Conservation (phyloP, 1,140 invertebrate genomes). For the Lordiphosa clarofinis region DNA sequence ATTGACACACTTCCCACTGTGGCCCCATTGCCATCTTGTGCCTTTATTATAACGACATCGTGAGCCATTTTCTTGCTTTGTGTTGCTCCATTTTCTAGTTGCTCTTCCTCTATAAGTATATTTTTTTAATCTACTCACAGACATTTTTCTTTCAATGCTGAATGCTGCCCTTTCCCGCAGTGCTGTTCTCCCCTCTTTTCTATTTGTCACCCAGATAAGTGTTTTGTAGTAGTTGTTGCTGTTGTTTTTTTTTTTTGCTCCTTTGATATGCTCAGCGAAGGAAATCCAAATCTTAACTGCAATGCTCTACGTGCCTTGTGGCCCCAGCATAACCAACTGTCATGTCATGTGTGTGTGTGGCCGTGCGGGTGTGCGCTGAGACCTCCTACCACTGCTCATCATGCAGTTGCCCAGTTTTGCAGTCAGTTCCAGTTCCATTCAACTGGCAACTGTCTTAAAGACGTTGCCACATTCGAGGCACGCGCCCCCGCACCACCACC, state of each 20-base stretch:
- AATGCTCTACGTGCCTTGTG: slow-evolving; percentile 70
- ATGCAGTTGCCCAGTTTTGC: slow-evolving; percentile 27
- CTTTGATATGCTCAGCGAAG: slow-evolving; percentile 54
- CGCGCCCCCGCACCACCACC: background rate
- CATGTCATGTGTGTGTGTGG: slow-evolving; percentile 51
- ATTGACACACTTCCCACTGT: slow-evolving; percentile 12
- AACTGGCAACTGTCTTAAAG: slow-evolving; percentile 71
- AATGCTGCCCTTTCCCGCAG: slow-evolving; percentile 9
- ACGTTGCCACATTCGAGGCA: slow-evolving; percentile 18
- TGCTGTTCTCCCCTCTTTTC: slow-evolving; percentile 32
- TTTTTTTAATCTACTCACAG: slow-evolving; percentile 68
- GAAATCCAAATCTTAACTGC: slow-evolving; percentile 75
- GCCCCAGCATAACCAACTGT: slow-evolving; percentile 58
- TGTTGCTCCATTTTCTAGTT: slow-evolving; percentile 51
- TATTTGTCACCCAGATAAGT: slow-evolving; percentile 76
- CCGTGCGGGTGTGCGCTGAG: slow-evolving; percentile 7
- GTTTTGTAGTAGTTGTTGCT: slow-evolving; percentile 74
- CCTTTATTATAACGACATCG: slow-evolving; percentile 66
- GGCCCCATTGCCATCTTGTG: slow-evolving; percentile 22
- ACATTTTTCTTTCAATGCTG: slow-evolving; percentile 71
- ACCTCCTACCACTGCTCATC: background rate
- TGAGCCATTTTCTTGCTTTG: slow-evolving; percentile 66
- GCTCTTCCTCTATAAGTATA: slow-evolving; percentile 12
- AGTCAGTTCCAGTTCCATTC: slow-evolving; percentile 51
- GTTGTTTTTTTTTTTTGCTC: slow-evolving; percentile 40